Conservation (phyloP, 2,888 invertebrate species). For the Schizaphis graminum region DNA sequence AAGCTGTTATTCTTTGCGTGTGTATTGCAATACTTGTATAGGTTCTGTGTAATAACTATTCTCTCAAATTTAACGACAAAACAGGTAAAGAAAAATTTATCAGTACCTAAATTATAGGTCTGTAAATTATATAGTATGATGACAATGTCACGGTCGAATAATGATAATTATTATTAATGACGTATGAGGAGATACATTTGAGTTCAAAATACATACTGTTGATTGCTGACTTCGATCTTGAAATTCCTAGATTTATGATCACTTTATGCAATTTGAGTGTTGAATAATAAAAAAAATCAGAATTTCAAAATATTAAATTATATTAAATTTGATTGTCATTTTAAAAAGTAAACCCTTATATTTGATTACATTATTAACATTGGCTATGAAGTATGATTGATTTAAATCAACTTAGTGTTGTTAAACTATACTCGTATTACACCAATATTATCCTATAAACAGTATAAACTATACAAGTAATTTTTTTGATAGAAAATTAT, state of each 20-base stretch:
- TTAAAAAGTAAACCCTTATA: not conserved
- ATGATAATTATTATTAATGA: not conserved
- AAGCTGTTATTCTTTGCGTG: slow-evolving; percentile 40
- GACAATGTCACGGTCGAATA: not conserved
- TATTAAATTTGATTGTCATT: not conserved
- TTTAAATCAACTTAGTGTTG: not conserved
- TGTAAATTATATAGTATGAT: not conserved
- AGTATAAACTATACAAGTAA: not conserved
- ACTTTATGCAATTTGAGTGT: not conserved
- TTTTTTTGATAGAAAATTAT: not conserved
- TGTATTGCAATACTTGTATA: slow-evolving; percentile 58
- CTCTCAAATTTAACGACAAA: slow-evolving; percentile 57
- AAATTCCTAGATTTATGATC: too few relatives aligned
- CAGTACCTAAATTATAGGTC: not conserved
- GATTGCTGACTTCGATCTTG: too few relatives aligned
- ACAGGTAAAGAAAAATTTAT: slow-evolving; percentile 46
- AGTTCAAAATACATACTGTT: not conserved
- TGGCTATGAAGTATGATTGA: not conserved
- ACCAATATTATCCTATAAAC: not conserved
- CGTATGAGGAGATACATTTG: not conserved
- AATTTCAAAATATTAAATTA: not conserved
- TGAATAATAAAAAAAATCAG: not conserved
- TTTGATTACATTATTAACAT: not conserved
- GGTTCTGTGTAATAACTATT: slow-evolving; percentile 54
- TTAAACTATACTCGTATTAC: not conserved